Base-by-base conservation (phyloP, 2,797 vertebrate genomes). In the Coccyzus lansbergi region DNA sequence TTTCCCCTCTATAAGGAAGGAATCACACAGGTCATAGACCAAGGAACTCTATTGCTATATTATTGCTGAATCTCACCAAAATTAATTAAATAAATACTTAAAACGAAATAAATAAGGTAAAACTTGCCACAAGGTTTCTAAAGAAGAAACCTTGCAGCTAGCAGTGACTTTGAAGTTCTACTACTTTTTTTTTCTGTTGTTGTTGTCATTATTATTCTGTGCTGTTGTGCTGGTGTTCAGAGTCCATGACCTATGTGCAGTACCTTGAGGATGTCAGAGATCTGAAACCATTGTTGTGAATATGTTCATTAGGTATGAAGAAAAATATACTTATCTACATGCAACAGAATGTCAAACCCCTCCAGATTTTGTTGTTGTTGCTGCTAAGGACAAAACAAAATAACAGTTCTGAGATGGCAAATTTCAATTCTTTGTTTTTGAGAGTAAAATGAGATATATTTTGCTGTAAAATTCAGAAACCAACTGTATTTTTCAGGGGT, bases 101-200 rank as follows among this genome's bases (percentile, higher is more conserved):
- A 94, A 97, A 95, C 96, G 85, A 97, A 97, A 95, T 95, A 96
- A 98, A 96, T 95, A 97, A 85, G 78, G 53, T 93, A 88, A 88
- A 94, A 95, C 82, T 94, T 92, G 80, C 81, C 90, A 85, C 3
- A 4, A 93, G 90, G 92, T 95, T 97, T 96, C 77, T 92, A 90
- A 96, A 97, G 96, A 95, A 83, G 14, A 88, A 95, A 93, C 78
- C 93, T 93, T 82, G 82, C 68, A 89, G 90, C 65, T 85, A 93
- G 95, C 59, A 82, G 60, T 76, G 87, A 75, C 95, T 97, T 97
- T 96, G 97, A 97, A 97, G 95, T 88, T 91, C 82, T 85, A 69
- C 78, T 83, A 83, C 10, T 83, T 91, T 84, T 91, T 84, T 60
- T 74, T 60, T 72, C 81, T 69, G 38, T 8, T 40, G 38, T 62